Evolutionary conservation across 2,888 invertebrate genomes (phyloP).

Genomic region (Agriopis marginaria): DNA sequence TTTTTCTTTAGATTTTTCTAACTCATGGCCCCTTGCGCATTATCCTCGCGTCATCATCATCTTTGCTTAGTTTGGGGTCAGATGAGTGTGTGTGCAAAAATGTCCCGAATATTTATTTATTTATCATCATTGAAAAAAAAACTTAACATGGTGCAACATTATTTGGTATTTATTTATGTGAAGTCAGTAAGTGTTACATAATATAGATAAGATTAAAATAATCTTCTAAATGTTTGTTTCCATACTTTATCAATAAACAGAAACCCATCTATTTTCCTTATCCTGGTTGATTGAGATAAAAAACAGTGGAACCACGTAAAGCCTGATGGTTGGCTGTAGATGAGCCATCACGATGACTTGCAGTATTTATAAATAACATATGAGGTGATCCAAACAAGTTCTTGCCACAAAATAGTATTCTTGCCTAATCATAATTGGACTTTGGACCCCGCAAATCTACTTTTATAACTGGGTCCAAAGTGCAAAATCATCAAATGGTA

Average conservation of each 20-base stretch:
- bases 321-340: not conserved
- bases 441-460: constrained; percentile 45
- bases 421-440: constrained; percentile 38
- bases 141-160: not conserved
- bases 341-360: constrained; percentile 6
- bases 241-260: constrained; percentile 4
- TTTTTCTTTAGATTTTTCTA: no score
- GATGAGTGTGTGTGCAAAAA: no score
- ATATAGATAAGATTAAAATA: not conserved
- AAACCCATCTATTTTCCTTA: constrained; percentile 3
- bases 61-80: no score
- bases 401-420: not conserved
- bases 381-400: not conserved
- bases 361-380: constrained; percentile 9
- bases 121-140: not conserved
- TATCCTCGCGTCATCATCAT: not conserved
- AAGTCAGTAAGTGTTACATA: not conserved
- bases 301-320: constrained; percentile 10
- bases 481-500: constrained; percentile 28
- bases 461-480: constrained; percentile 49
- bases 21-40: not conserved
- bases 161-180: not conserved
- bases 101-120: no score
- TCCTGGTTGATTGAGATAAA: not conserved
- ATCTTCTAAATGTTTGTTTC: not conserved